phyloP scores from a whole-genome alignment of 2,888 invertebrate species.

The Byasa hedistus region DNA sequence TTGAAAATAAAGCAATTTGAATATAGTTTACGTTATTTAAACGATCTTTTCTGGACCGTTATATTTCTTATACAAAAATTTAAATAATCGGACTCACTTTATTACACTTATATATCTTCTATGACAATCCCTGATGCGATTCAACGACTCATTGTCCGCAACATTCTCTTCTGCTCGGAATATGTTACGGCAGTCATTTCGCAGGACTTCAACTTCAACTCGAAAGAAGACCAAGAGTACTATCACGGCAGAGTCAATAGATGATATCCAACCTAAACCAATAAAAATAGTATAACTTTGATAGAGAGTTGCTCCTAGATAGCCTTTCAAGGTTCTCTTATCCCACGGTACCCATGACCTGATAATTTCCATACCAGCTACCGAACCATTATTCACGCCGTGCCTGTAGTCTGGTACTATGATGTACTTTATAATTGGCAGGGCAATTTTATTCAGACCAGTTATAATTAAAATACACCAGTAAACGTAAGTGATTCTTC shows the following conservation, averaged over 20 bases:
- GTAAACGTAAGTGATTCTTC: conserved; percentile 9
- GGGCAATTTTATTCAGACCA: background rate
- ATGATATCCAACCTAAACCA: conserved; percentile 5
- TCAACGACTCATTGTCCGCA: background rate
- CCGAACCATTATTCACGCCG: conserved; percentile 6
- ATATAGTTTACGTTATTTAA: too few relatives aligned
- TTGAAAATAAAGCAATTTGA: too few relatives aligned
- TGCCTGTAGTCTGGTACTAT: background rate
- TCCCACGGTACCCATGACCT: conserved; percentile 15
- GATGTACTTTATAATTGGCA: conserved; percentile 1
- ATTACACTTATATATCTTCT: conserved; percentile 8
- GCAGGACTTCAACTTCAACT: conserved; percentile 12
- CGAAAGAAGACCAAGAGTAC: conserved; percentile 16
- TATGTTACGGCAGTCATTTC: conserved; percentile 9
- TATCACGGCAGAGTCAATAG: conserved; percentile 1
- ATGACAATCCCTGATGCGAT: conserved; percentile 9
- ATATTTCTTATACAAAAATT: too few relatives aligned
- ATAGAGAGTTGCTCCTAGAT: background rate
- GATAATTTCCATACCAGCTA: background rate
- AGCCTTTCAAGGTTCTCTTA: background rate
- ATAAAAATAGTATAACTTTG: background rate
- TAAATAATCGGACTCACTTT: conserved; percentile 5
- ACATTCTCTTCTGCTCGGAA: background rate
- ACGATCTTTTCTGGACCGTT: too few relatives aligned
- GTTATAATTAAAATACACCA: conserved; percentile 1